Evolutionary conservation across 2,888 invertebrate genomes (phyloP).

Genomic region (Argyresthia goedartella): DNA sequence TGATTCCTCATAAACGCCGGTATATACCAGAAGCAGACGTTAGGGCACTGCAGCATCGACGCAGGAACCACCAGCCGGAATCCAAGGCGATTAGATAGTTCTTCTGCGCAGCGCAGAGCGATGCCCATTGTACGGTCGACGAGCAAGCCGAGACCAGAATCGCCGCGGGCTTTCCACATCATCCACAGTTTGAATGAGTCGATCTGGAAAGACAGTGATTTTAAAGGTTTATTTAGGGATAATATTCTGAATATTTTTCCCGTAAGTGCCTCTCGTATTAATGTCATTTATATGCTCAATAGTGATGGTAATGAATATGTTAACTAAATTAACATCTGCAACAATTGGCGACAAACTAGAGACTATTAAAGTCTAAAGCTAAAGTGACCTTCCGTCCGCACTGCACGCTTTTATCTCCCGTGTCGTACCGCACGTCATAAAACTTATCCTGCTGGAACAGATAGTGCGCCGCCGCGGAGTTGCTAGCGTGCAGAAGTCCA

Average conservation of each 20-base stretch:
- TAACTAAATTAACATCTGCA: too few species aligned
- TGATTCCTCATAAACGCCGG: conserved; percentile 61
- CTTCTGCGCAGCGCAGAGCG: conserved; percentile 68
- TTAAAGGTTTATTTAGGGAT: too few species aligned
- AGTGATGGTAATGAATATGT: too few species aligned
- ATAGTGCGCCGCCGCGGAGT: conserved; percentile 80
- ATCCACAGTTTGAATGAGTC: conserved; percentile 95
- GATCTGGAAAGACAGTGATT: conserved; percentile 64
- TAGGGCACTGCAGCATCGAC: conserved; percentile 78
- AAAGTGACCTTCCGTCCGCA: conserved; percentile 85
- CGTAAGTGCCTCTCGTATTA: too few species aligned
- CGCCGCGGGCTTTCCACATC: conserved; percentile 89
- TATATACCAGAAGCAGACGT: conserved; percentile 93
- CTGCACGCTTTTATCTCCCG: conserved; percentile 90
- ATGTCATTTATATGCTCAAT: too few species aligned
- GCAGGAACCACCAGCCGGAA: conserved; percentile 72
- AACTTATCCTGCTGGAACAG: conserved; percentile 89
- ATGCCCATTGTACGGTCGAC: conserved; percentile 76
- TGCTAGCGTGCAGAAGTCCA: conserved; percentile 74
- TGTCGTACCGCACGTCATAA: conserved; percentile 83
- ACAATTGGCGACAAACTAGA: too few species aligned
- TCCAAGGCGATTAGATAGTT: conserved; percentile 60
- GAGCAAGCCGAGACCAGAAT: conserved; percentile 66
- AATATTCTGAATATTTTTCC: too few species aligned
- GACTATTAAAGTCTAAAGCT: background rate